A percentile compares a stretch with the other conserved stretches of the same genome.
Conservation (phyloP, 2,888 invertebrate species). For the Plusia festucae region DNA sequence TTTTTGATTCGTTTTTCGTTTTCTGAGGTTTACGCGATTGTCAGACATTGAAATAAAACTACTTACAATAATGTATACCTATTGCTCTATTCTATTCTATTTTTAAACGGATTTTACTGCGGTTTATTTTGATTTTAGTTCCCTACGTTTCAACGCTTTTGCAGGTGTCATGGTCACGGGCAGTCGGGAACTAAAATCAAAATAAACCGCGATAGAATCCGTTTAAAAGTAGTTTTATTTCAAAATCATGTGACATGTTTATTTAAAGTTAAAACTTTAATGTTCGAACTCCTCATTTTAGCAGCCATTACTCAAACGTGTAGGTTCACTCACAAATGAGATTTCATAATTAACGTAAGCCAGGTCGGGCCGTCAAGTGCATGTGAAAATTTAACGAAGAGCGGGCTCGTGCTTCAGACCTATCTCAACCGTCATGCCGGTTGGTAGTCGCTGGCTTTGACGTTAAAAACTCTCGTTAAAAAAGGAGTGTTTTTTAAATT, state of each 20-base stretch:
- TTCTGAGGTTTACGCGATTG: too few relatives aligned
- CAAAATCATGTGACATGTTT: slow-evolving; percentile 44
- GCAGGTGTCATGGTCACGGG: too few relatives aligned
- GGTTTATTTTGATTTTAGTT: too few relatives aligned
- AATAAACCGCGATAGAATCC: too few relatives aligned
- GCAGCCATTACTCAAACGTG: slow-evolving; percentile 84
- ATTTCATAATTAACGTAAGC: slow-evolving; percentile 89
- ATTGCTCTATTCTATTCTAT: too few relatives aligned
- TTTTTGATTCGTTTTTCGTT: too few relatives aligned
- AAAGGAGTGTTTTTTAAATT: slow-evolving; percentile 61
- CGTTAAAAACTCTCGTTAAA: slow-evolving; percentile 72
- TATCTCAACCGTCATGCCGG: slow-evolving; percentile 76
- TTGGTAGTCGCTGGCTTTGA: slow-evolving; percentile 72
- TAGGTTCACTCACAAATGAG: slow-evolving; percentile 85
- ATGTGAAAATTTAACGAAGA: slow-evolving; percentile 88
- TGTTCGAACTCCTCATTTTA: slow-evolving; percentile 80
- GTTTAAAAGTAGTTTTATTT: too few relatives aligned
- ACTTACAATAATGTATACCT: too few relatives aligned
- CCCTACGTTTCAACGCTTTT: too few relatives aligned
- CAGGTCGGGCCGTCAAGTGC: slow-evolving; percentile 87
- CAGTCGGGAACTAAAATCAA: too few relatives aligned
- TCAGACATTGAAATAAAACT: too few relatives aligned
- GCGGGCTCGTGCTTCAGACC: slow-evolving; percentile 70
- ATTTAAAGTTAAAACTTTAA: slow-evolving; percentile 78
- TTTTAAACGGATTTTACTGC: too few relatives aligned